Evolutionary conservation across 1,140 invertebrate species (phyloP), one percentile per base, ranked within the genome.

Genomic region (Nephila pilipes): DNA sequence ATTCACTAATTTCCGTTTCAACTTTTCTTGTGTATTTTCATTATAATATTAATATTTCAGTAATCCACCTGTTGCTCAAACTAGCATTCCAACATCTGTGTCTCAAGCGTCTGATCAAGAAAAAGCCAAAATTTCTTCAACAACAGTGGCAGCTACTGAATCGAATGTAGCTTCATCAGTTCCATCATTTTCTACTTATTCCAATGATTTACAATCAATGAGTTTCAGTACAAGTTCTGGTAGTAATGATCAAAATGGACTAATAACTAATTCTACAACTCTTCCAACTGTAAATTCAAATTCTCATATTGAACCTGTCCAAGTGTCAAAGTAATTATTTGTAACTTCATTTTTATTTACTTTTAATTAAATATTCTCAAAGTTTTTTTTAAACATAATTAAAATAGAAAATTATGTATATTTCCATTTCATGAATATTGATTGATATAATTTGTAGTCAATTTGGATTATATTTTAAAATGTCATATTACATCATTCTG

Each of bases 181-280:
- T 36, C 18, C 55, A 22, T 36, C 55, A 12, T 32, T 54, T 60
- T 32, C 85, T 16, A 60, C 25, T 32, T 87, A 87, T 60, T 87
- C 58, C 14, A 87, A 36, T 87, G 85, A 87, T 63, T 87, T 87
- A 63, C 85, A 87, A 38, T 29, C 55, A 63, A 63, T 87, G 55
- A 60, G 20, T 54, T 54, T 63, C 25, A 38, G 25, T 60, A 12
- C 57, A 36, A 46, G 12, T 25, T 25, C 80, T 10, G 32, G 29
- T 75, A 18, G 69, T 75, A 32, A 75, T 32, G 69, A 75, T 32
- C 29, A 75, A 75, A 75, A 75, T 75, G 69, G 69, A 36, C 6
- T 83, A 54, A 8, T 54, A 20, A 25, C 38, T 2, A 20, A 46
- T 46, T 83, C 80, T 16, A 22, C 22, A n/a, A 46, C 46, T 75